These are phyloP conservation scores for Lophotriccus pileatus DNA, from an alignment of 2,797 vertebrate genomes.

Conservation along the genomic window DNA sequence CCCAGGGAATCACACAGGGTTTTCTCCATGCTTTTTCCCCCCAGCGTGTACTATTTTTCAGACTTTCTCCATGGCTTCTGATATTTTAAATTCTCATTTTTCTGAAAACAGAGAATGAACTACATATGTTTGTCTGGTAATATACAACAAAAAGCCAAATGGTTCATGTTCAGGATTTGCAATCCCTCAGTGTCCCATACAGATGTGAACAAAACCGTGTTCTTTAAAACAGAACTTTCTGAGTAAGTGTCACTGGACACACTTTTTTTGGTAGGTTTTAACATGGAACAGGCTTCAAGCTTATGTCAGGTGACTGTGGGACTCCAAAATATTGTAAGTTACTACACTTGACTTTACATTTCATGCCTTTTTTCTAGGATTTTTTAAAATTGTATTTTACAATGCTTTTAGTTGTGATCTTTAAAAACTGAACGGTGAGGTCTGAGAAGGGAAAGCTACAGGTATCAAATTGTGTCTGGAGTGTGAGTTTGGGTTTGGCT, in stretches of 20 bases:
- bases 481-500: slow-evolving; percentile 35
- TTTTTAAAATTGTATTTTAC: background rate
- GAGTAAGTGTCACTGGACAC: background rate
- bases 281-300: background rate
- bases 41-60: background rate
- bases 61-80: background rate
- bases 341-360: background rate
- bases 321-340: background rate
- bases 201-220: background rate
- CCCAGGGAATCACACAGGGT: background rate
- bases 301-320: background rate
- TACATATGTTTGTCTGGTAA: background rate
- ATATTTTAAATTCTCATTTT: background rate
- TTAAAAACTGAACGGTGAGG: background rate
- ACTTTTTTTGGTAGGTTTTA: background rate
- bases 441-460: background rate
- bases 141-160: background rate
- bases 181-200: background rate
- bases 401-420: background rate
- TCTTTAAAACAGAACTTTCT: background rate
- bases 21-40: background rate
- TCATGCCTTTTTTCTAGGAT: background rate
- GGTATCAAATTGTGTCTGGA: background rate
- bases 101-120: background rate
- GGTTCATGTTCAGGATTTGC: background rate